These are phyloP conservation scores for Zaprionus ghesquierei DNA, from an alignment of 1,140 invertebrate genomes.

Conservation along the genomic window DNA sequence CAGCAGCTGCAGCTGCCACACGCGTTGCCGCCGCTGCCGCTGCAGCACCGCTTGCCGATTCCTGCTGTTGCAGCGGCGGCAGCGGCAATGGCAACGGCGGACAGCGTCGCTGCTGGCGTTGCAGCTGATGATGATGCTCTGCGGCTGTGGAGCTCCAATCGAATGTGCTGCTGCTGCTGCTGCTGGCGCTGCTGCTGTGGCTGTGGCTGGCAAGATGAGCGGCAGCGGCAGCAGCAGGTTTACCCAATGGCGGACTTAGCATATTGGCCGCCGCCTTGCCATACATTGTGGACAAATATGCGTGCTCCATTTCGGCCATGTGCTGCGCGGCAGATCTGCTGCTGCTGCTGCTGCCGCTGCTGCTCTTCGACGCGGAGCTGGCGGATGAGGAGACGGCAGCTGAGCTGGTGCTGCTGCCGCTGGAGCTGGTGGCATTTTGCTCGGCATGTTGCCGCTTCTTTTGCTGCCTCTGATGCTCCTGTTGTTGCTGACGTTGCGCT, in stretches of 20 bases:
- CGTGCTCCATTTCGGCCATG: constrained; percentile 71
- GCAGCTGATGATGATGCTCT: not conserved
- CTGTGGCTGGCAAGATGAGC: constrained; percentile 7
- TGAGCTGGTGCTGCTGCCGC: constrained; percentile 36
- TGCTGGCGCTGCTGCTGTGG: constrained; percentile 13
- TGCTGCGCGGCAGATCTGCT: constrained; percentile 56
- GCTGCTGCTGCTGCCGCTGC: not conserved
- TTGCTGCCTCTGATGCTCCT: constrained; percentile 59
- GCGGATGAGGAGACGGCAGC: not conserved
- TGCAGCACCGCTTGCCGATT: not conserved
- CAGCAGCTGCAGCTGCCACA: constrained; percentile 33
- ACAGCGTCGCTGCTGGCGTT: constrained; percentile 17
- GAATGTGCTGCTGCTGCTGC: not conserved
- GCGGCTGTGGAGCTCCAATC: constrained; percentile 12
- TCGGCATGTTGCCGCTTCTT: constrained; percentile 65
- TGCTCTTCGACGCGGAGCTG: not conserved
- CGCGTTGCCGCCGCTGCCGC: constrained; percentile 10
- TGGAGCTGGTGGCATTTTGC: constrained; percentile 23
- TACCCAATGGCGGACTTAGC: constrained; percentile 67
- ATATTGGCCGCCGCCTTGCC: constrained; percentile 74
- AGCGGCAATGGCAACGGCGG: not conserved
- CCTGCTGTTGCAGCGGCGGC: constrained; percentile 12
- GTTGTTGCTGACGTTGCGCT: constrained; percentile 23
- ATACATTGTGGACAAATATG: constrained; percentile 66
- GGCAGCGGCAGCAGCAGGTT: not conserved